phyloP scores from a whole-genome alignment of 2,888 invertebrate genomes.

The Lepidochrysops patricia region DNA sequence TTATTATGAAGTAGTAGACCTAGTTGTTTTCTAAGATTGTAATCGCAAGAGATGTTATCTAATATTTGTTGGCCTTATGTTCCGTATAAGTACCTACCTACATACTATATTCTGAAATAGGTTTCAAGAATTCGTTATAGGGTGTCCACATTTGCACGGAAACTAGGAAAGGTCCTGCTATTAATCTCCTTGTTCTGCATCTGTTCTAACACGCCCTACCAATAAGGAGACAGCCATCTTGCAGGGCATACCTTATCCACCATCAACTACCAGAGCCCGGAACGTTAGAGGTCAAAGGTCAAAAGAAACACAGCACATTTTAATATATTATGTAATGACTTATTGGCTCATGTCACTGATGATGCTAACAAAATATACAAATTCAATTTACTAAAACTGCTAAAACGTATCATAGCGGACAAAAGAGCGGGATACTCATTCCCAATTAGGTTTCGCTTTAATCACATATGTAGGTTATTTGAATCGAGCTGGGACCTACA shows the following conservation, averaged over 20 bases:
- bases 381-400: constrained; percentile 17
- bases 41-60: too few species aligned
- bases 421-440: neutral
- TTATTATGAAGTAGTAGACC: neutral
- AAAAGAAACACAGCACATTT: too few species aligned
- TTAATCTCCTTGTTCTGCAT: too few species aligned
- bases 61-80: neutral
- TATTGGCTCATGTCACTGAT: too few species aligned
- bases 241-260: too few species aligned
- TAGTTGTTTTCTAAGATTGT: too few species aligned
- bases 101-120: neutral
- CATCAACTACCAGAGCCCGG: too few species aligned
- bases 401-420: constrained; percentile 10
- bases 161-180: neutral
- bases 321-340: too few species aligned
- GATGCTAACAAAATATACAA: constrained; percentile 18
- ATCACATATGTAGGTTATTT: constrained; percentile 14
- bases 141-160: neutral
- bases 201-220: too few species aligned
- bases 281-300: too few species aligned
- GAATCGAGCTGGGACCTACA: neutral
- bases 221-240: too few species aligned
- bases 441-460: constrained; percentile 17
- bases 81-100: too few species aligned
- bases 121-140: neutral